Percentiles rank a stretch among this genome's conserved stretches.
phyloP scores from a whole-genome alignment of 2,113 vertebrate genomes.

The Micronycteris hirsuta region DNA sequence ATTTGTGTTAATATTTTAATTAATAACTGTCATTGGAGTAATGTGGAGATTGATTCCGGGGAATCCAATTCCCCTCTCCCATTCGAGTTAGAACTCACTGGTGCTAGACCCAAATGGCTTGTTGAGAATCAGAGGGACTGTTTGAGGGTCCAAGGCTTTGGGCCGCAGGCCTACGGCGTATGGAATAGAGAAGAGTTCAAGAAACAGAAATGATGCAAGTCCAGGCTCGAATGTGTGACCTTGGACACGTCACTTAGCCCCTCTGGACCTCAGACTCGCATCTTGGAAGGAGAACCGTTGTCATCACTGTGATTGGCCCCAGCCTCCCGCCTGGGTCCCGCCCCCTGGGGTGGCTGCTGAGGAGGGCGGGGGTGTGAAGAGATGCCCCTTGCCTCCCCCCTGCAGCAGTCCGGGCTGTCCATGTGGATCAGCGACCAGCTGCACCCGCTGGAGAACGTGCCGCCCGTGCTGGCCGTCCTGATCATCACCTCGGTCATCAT shows the following conservation, averaged over 20 bases:
- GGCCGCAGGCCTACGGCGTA: neutral
- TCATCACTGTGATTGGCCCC: fast-evolving
- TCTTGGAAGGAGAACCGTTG: fast-evolving
- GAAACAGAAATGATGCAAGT: neutral
- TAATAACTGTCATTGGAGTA: neutral
- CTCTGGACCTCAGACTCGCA: neutral
- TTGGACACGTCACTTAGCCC: neutral
- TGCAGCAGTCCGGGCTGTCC: constrained; percentile 94
- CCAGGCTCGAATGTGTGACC: neutral
- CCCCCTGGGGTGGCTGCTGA: fast-evolving
- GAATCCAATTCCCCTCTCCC: neutral
- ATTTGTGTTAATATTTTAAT: neutral
- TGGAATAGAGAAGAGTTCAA: neutral
- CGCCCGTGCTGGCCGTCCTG: constrained; percentile 88
- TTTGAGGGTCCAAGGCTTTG: neutral
- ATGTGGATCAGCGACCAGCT: constrained; percentile 92
- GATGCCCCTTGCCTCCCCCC: neutral
- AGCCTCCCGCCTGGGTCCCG: neutral
- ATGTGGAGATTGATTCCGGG: neutral
- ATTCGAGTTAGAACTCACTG: neutral
- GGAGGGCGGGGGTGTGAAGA: neutral
- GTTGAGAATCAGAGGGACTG: neutral
- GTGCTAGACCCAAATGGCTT: neutral
- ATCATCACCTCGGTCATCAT: constrained; percentile 90
- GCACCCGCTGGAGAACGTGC: constrained; percentile 89